A percentile compares a stretch with the other conserved stretches of the same genome.
Conservation (phyloP, 2,797 vertebrate genomes). For the Chiloscyllium punctatum region DNA sequence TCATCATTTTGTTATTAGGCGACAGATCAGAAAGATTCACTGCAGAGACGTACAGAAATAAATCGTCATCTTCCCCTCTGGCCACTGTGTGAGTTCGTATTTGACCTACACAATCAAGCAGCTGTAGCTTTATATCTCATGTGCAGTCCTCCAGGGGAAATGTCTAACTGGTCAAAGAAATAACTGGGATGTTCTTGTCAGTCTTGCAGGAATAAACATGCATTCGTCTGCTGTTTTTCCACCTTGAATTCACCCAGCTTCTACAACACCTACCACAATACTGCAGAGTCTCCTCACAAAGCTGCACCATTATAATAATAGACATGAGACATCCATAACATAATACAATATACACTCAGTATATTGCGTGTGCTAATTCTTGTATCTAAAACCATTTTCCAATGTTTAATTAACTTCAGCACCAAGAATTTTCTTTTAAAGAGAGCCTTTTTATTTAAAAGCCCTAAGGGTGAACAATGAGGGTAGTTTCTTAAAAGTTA, state of each 20-base stretch:
- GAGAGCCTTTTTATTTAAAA: neutral
- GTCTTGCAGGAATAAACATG: neutral
- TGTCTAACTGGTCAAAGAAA: neutral
- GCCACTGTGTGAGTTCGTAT: neutral
- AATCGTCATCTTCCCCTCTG: neutral
- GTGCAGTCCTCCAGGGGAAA: neutral
- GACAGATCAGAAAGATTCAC: neutral
- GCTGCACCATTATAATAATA: neutral
- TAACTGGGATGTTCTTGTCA: neutral
- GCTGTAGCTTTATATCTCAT: neutral
- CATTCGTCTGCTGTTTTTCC: neutral
- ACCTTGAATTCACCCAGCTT: neutral
- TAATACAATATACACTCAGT: neutral
- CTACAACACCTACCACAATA: neutral
- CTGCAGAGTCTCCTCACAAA: neutral
- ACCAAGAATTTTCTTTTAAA: neutral
- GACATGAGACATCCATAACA: neutral
- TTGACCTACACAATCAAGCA: neutral
- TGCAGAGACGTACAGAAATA: no score
- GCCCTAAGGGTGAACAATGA: neutral
- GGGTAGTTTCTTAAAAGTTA: conserved; percentile 6
- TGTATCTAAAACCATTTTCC: conserved; percentile 3
- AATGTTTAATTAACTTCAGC: neutral
- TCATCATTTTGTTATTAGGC: neutral
- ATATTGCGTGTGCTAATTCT: neutral